These are phyloP conservation scores for Manduca sexta DNA, from an alignment of 1,140 invertebrate species.

Conservation along the genomic window DNA sequence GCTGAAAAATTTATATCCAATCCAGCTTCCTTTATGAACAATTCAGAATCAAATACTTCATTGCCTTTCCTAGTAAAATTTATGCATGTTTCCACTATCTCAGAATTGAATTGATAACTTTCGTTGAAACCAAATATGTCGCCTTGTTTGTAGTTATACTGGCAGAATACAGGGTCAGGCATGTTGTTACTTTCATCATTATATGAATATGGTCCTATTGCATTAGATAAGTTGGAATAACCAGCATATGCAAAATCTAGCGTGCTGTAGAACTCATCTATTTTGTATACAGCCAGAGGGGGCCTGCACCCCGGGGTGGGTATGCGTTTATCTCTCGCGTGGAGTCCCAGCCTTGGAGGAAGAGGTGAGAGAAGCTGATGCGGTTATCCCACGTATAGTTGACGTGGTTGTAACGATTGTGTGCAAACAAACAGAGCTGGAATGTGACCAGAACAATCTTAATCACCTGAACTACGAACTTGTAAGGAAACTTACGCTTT, in stretches of 20 bases:
- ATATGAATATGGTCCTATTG: slow-evolving; percentile 94
- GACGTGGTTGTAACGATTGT: slow-evolving; percentile 94
- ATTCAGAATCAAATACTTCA: slow-evolving; percentile 73
- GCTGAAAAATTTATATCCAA: slow-evolving; percentile 85
- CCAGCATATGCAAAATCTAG: slow-evolving; percentile 89
- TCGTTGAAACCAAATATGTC: slow-evolving; percentile 91
- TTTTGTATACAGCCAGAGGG: slow-evolving; percentile 93
- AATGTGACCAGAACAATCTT: slow-evolving; percentile 97
- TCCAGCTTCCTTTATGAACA: slow-evolving; percentile 76
- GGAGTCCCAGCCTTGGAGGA: slow-evolving; percentile 89
- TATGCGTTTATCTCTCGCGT: slow-evolving; percentile 94
- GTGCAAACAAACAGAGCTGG: slow-evolving; percentile 95
- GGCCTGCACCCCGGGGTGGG: slow-evolving; percentile 92
- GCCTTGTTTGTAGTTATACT: slow-evolving; percentile 86
- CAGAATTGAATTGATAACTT: slow-evolving; percentile 92
- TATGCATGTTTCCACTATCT: slow-evolving; percentile 79
- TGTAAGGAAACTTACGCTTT: slow-evolving; percentile 94
- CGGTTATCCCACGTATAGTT: slow-evolving; percentile 96
- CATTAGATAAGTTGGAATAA: slow-evolving; percentile 85
- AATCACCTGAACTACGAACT: slow-evolving; percentile 94
- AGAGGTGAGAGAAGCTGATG: slow-evolving; percentile 95
- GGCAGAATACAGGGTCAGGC: slow-evolving; percentile 81
- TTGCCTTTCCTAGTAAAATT: slow-evolving; percentile 72
- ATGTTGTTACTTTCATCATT: slow-evolving; percentile 81
- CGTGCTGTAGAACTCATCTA: slow-evolving; percentile 86